Base-by-base conservation (phyloP, 2,113 vertebrate species). In the Tapirus terrestris region DNA sequence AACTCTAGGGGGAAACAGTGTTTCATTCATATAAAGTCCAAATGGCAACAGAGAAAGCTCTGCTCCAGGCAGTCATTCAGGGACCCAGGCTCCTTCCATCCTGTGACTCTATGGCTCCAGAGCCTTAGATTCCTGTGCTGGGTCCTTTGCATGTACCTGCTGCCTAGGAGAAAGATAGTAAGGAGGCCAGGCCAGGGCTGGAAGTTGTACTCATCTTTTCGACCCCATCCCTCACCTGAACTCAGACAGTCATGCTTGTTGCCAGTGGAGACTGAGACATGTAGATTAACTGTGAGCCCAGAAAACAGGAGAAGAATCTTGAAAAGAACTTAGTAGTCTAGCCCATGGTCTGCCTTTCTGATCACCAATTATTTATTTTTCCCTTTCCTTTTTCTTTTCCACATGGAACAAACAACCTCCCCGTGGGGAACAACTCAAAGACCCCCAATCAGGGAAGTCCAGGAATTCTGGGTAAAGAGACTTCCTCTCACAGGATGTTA, bases 381-480 rank as follows among this genome's bases (percentile, higher is more conserved):
- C 17, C 70, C 51, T 70, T 48, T 61, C 70, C 27, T 70, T 48
- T 61, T 84, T 36, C 56, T 77, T 56, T 77, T 56, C 14, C 20
- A 27, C 21, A 3, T 77, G 72, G 45, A 77, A 76, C 20, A 63
- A 48, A 79, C 7, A 67, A 63, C 4, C 18, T 58, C 17, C 20
- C 58, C 17, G 33, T 12, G 20, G 21, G 43, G 18, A 56, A 29
- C 48, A 58, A 31, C 14, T 43, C 23, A 29, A 33, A 79, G 51
- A 60, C 1, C 7, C 10, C n/a, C 8, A 68, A 6, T 60, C 51
- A 2, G 3, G 1, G 31, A 63, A 60, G n/a, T 29, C 14, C 0
- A 87, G 20, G 48, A 31, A n/a, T 23, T 80, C 36, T 60, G 39
- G 29, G 48, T 23, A 33, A 80, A 27, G 8, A 29, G 10, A n/a